Evolutionary conservation across 2,888 invertebrate species (phyloP).

Genomic region (Aporophyla nigra): DNA sequence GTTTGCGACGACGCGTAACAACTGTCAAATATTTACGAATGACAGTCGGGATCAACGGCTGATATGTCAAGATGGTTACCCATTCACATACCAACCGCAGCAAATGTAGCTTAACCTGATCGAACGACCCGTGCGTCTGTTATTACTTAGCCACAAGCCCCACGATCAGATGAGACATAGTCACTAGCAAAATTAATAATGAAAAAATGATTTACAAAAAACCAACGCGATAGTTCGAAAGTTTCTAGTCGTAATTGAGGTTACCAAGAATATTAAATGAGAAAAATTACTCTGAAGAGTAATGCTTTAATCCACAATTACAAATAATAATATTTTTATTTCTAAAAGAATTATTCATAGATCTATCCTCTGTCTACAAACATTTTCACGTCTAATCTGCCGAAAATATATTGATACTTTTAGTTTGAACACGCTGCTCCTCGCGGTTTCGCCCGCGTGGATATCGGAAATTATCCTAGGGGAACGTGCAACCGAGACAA

Average conservation of each 20-base stretch:
- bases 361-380: background rate
- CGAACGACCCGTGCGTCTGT: background rate
- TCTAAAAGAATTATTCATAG: too few relatives aligned
- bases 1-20: background rate
- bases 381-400: background rate
- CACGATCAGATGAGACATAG: background rate
- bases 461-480: too few relatives aligned
- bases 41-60: background rate
- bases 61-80: too few relatives aligned
- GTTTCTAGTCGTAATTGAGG: too few relatives aligned
- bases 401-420: background rate
- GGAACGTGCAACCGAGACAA: too few relatives aligned
- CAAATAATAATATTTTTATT: background rate
- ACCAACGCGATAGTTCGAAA: too few relatives aligned
- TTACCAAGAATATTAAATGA: too few relatives aligned
- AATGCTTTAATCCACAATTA: too few relatives aligned
- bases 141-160: background rate
- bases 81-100: background rate
- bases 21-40: background rate
- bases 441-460: too few relatives aligned
- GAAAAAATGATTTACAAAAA: too few relatives aligned
- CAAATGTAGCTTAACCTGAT: background rate
- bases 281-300: background rate
- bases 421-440: background rate
- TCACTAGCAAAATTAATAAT: background rate